These are phyloP conservation scores for Drosophila aldrichi DNA, from an alignment of 2,888 invertebrate genomes.

Conservation along the genomic window DNA sequence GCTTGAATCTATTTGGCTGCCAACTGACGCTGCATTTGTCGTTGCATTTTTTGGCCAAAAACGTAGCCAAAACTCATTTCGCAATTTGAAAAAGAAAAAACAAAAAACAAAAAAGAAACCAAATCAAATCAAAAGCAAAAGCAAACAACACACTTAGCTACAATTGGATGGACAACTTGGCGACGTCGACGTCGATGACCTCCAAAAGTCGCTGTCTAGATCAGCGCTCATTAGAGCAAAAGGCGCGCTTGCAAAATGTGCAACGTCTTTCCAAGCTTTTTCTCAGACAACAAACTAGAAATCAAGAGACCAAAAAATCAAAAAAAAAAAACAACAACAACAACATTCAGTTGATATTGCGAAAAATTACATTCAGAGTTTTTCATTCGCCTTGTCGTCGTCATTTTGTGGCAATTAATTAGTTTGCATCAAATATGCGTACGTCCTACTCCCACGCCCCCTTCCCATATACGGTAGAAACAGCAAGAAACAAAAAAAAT, in stretches of 20 bases:
- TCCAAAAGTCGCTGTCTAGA: slow-evolving; percentile 70
- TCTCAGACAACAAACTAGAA: slow-evolving; percentile 50
- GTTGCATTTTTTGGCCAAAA: slow-evolving; percentile 68
- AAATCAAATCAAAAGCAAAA: slow-evolving; percentile 35
- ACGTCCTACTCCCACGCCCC: slow-evolving; percentile 37
- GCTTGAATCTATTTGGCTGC: slow-evolving; percentile 49
- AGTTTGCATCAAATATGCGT: slow-evolving; percentile 74
- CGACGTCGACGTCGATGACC: slow-evolving; percentile 58
- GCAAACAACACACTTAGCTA: slow-evolving; percentile 57
- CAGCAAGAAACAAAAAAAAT: slow-evolving; percentile 26
- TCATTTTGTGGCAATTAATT: slow-evolving; percentile 78
- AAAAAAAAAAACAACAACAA: slow-evolving; percentile 26
- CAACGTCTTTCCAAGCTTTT: slow-evolving; percentile 69
- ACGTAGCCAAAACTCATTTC: slow-evolving; percentile 68
- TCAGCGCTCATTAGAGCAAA: slow-evolving; percentile 76
- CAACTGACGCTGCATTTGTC: slow-evolving; percentile 65
- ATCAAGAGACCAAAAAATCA: slow-evolving; percentile 24
- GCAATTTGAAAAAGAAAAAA: slow-evolving; percentile 51
- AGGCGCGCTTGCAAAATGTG: slow-evolving; percentile 66
- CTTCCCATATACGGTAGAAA: slow-evolving; percentile 7
- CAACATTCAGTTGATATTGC: slow-evolving; percentile 46
- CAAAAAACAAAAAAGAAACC: background rate
- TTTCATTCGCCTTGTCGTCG: slow-evolving; percentile 50
- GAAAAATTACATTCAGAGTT: slow-evolving; percentile 63
- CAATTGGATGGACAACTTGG: slow-evolving; percentile 76